Conservation (phyloP, 2,888 invertebrate genomes). For the Timema podura region DNA sequence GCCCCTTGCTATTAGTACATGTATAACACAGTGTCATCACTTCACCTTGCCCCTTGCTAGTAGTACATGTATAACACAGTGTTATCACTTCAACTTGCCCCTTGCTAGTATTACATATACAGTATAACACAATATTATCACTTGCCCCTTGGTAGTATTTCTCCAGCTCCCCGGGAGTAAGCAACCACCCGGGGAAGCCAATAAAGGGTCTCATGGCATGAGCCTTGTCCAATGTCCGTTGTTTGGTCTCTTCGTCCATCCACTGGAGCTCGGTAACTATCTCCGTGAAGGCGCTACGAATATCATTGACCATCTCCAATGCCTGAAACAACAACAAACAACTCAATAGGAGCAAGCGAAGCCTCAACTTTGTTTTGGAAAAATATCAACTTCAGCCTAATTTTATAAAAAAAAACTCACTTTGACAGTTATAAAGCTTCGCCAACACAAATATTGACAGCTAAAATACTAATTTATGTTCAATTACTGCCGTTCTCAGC, state of each 20-base stretch:
- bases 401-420: too few relatives aligned
- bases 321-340: conserved; percentile 26
- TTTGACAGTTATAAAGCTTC: too few relatives aligned
- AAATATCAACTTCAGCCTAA: too few relatives aligned
- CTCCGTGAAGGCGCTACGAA: conserved; percentile 47
- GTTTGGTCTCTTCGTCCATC: conserved; percentile 52
- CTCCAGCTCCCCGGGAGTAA: conserved; percentile 40
- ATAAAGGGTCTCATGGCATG: conserved; percentile 47
- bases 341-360: too few relatives aligned
- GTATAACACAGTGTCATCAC: too few relatives aligned
- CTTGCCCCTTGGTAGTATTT: conserved; percentile 39
- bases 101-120: background rate
- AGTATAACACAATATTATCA: background rate
- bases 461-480: too few relatives aligned
- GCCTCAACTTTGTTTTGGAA: too few relatives aligned
- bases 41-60: background rate
- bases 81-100: background rate
- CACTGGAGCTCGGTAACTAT: conserved; percentile 47
- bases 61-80: background rate
- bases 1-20: too few relatives aligned
- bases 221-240: conserved; percentile 48
- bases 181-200: conserved; percentile 45
- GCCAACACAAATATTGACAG: too few relatives aligned
- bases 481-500: too few relatives aligned
- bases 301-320: conserved; percentile 45